Base-by-base conservation (phyloP, 64 coral and sea anemone species). In the Catalaphyllia jardinei region DNA sequence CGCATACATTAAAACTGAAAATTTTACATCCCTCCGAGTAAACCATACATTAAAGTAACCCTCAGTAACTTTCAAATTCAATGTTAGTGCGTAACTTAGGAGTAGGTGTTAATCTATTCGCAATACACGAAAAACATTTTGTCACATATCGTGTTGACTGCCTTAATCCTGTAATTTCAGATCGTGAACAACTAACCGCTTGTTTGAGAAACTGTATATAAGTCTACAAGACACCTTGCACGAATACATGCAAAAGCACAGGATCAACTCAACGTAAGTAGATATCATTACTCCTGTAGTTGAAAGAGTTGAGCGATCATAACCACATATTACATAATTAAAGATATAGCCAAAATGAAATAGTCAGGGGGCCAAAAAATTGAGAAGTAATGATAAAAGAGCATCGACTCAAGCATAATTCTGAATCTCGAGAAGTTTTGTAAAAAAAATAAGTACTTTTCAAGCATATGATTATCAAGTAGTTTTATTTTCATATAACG, bases 231-330 rank as follows among this genome's bases (percentile, higher is more conserved):
- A 46, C 42, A 57, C 65, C 65, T 24, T 69, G 22, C n/a, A 69
- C 22, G 65, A 24, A 62, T 22, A 67, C 25, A 73, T 82, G 79
- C 29, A 82, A 29, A 39, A 31, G 2, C 57, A 39, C 29, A 52
- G 10, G 31, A 81, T 61, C 80, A n/a, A 25, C 80, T 67, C 80
- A 61, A 83, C 29, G 80, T 83, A 49, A 83, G 80, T 83, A 61
- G 1, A 7, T 50, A 9, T 42, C 0, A 67, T 8, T 27, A 20
- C 0, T 69, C 22, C n/a, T 69, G 10, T 69, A 6, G 22, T 69
- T 11, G 8, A 24, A 69, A 14, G 11, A 57, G 54, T 14, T 57
- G 15, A 0, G 54, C 11, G 54, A 13, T 57, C 54, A 57, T 16
- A 57, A 57, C 8, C 54, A 57, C 54, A 57, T 57, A 57, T 57